Conservation (phyloP, 2,888 invertebrate species). For the Orchestes rusci region DNA sequence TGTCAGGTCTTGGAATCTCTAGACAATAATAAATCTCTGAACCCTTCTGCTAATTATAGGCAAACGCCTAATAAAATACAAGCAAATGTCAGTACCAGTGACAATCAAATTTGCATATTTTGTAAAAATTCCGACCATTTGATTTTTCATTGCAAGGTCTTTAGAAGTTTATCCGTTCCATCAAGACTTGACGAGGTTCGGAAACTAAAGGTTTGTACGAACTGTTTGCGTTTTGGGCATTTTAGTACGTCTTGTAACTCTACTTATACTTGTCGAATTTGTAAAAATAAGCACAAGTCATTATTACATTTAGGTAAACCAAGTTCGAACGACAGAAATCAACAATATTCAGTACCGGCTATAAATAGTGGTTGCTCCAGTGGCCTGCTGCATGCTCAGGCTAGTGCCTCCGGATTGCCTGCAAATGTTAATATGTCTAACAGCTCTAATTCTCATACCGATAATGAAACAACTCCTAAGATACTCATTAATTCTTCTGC, state of each 20-base stretch:
- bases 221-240: constrained; percentile 6
- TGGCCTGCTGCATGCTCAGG: no score
- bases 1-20: neutral
- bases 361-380: neutral
- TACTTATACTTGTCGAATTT: constrained; percentile 4
- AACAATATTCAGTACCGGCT: neutral
- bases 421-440: neutral
- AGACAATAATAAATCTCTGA: neutral
- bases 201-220: constrained; percentile 5
- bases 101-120: neutral
- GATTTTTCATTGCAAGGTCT: constrained; percentile 5
- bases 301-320: constrained; percentile 2
- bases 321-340: neutral
- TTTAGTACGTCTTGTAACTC: neutral
- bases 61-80: neutral
- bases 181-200: constrained; percentile 1
- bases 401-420: no score
- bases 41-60: neutral
- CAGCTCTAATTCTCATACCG: neutral
- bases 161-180: constrained; percentile 5
- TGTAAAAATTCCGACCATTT: constrained; percentile 3
- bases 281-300: constrained; percentile 7
- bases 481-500: neutral
- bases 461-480: neutral
- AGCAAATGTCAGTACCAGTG: neutral